Conservation (phyloP, 2,113 vertebrate species). For the Ginglymostoma cirratum region DNA sequence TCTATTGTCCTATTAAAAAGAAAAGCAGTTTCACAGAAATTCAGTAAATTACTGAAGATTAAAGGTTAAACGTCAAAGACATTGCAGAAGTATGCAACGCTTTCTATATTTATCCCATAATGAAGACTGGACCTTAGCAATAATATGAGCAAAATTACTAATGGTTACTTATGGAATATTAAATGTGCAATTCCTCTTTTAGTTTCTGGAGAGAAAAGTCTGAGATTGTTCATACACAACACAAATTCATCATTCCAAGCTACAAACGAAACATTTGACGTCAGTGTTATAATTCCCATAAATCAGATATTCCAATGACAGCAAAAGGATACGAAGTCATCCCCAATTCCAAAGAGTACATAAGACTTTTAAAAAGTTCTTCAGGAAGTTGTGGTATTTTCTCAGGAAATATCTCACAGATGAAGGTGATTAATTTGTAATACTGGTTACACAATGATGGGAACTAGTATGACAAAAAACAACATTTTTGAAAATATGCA, state of each 20-base stretch:
- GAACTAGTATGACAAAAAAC: slow-evolving; percentile 68
- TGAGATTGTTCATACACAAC: background rate
- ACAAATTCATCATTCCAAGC: background rate
- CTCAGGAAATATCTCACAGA: slow-evolving; percentile 98
- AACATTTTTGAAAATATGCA: slow-evolving; percentile 38
- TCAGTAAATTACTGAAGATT: background rate
- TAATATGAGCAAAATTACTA: background rate
- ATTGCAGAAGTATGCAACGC: background rate
- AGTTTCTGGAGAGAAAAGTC: background rate
- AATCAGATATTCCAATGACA: background rate
- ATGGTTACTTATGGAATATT: background rate
- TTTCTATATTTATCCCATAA: background rate
- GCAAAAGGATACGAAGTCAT: slow-evolving; percentile 96
- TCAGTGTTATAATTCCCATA: background rate
- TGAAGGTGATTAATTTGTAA: slow-evolving; percentile 99
- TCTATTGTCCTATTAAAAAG: background rate
- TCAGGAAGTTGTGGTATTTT: slow-evolving; percentile 98
- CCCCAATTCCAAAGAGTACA: slow-evolving; percentile 94
- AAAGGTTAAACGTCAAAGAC: background rate
- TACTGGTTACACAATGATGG: slow-evolving; percentile 98
- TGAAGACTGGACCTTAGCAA: background rate
- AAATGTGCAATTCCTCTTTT: background rate
- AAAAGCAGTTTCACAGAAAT: background rate
- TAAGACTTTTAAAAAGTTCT: slow-evolving; percentile 95
- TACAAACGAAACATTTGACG: slow-evolving; percentile 6